Base-by-base conservation (phyloP, 2,797 vertebrate species). In the Miopithecus talapoin region DNA sequence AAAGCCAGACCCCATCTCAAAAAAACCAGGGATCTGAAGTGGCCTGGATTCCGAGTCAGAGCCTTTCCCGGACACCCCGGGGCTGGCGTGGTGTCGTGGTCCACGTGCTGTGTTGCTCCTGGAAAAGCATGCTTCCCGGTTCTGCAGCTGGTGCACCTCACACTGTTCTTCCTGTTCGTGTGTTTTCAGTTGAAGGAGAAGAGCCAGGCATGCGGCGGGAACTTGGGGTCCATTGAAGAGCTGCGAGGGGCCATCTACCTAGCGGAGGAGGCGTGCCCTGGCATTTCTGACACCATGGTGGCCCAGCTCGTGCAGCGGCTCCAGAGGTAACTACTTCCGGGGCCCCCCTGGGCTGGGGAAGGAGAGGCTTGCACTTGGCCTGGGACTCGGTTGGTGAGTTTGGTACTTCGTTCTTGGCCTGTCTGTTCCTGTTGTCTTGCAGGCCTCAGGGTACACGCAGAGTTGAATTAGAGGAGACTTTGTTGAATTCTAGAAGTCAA, bases 221-320 rank as follows among this genome's bases (percentile, higher is more conserved):
- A 99, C 97, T 98, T 99, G 57, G 99, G 99, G 93, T 99, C 99
- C 87, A 99, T 99, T 88, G 99, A 99, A 92, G 99, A 99, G 95
- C 98, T 99, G 94, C 99, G 98, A 41, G 99, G 99, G 83, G 99
- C 99, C 94, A 98, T 99, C 98, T 99, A 99, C 98, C 98, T 99
- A 98, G 99, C 99, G 1, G 99, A 99, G 96, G 99, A 99, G 98
- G 98, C 98, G 1, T 99, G 99, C 97, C 99, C 99, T 0, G 99
- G 99, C 70, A 99, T 99, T 98, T 99, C 99, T 0, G 99, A 99
- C 98, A 99, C 99, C 33, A 99, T 99, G 99, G 99, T 99, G 96
- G 99, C 99, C 33, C 99, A 99, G 95, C 99, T 99, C 0, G 98
- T 99, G 92, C 99, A 99, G 98, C 99, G 99, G 98, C 99, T 99